Evolutionary conservation across 1,140 invertebrate genomes (phyloP).

Genomic region (Atopsyche davidsoni): DNA sequence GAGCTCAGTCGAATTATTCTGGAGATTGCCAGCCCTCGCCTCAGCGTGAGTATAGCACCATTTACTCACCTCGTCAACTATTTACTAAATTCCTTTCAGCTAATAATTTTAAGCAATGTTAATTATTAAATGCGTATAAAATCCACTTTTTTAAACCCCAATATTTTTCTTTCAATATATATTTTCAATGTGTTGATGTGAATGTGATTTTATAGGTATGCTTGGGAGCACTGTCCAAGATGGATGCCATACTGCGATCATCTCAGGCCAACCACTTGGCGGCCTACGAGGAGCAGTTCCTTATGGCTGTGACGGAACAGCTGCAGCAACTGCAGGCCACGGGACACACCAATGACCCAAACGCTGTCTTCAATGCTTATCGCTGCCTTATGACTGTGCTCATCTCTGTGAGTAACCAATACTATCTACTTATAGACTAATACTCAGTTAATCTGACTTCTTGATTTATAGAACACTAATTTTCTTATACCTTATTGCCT

Average conservation of each 20-base stretch:
- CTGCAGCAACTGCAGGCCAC: constrained; percentile 55
- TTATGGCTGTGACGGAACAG: constrained; percentile 65
- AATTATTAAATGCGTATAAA: background rate
- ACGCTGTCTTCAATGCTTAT: constrained; percentile 50
- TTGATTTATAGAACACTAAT: too few species aligned
- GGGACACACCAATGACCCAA: constrained; percentile 37
- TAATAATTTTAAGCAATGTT: constrained; percentile 1
- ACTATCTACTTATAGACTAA: too few species aligned
- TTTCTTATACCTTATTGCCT: too few species aligned
- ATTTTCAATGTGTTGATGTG: background rate
- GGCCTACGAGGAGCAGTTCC: constrained; percentile 67
- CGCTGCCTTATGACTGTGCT: constrained; percentile 59
- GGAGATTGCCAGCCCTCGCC: constrained; percentile 63
- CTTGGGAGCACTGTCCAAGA: constrained; percentile 62
- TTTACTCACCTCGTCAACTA: background rate
- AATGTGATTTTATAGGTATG: constrained; percentile 34
- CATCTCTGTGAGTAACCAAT: constrained; percentile 55
- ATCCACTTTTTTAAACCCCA: too few species aligned
- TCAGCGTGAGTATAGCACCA: constrained; percentile 39
- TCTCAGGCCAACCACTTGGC: constrained; percentile 66
- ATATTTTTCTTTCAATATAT: background rate
- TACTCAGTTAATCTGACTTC: too few species aligned
- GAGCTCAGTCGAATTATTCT: constrained; percentile 54
- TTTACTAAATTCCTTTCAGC: background rate
- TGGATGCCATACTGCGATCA: constrained; percentile 53